Evolutionary conservation across 2,113 vertebrate species (phyloP).

Genomic region (Ceyx melanurus): DNA sequence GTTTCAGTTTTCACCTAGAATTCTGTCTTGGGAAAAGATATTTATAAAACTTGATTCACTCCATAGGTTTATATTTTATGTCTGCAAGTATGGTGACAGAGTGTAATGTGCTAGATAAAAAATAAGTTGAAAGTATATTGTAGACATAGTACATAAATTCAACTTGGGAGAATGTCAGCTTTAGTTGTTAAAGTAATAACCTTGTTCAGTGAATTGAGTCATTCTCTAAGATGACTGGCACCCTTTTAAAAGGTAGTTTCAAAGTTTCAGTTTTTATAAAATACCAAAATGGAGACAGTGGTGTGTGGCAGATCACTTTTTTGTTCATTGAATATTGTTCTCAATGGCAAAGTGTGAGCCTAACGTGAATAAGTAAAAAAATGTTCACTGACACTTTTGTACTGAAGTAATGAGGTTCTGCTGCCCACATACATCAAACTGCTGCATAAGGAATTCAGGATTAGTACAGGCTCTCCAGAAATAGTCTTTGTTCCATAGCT

Average conservation of each 20-base stretch:
- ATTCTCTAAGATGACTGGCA: background rate
- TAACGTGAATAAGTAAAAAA: background rate
- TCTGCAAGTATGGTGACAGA: background rate
- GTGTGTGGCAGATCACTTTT: background rate
- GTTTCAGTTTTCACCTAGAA: background rate
- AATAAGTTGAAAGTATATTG: constrained; percentile 4
- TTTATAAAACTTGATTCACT: constrained; percentile 7
- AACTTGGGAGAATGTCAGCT: background rate
- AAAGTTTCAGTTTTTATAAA: background rate
- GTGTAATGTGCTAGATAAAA: constrained; percentile 12
- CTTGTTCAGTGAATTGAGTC: constrained; percentile 1
- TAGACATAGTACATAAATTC: constrained; percentile 30
- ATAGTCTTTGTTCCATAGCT: background rate
- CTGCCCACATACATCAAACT: background rate
- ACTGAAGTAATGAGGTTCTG: background rate
- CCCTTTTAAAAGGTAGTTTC: background rate
- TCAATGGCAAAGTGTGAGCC: background rate
- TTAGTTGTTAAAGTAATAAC: constrained; percentile 6
- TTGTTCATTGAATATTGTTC: background rate
- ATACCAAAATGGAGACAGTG: background rate
- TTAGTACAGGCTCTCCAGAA: background rate
- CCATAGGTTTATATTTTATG: background rate
- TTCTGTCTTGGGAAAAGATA: background rate
- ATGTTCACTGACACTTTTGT: background rate
- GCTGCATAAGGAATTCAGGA: background rate